Percentiles rank a stretch among this genome's conserved stretches.
These are phyloP conservation scores for Drosophila ochracea DNA, from an alignment of 2,888 invertebrate species.

Conservation along the genomic window DNA sequence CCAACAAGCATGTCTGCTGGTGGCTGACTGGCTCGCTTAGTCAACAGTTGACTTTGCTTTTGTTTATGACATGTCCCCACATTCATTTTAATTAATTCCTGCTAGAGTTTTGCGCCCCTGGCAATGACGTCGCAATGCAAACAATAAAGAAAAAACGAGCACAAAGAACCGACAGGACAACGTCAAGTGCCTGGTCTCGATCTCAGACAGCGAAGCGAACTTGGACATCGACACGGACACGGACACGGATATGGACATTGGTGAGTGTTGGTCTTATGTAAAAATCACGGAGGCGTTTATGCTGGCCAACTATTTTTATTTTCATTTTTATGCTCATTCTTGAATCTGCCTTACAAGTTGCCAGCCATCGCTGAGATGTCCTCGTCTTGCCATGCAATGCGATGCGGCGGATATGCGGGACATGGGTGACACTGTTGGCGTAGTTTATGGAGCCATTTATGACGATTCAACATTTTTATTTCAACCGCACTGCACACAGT, in stretches of 20 bases:
- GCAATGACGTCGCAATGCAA: constrained; percentile 76
- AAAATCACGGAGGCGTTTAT: constrained; percentile 80
- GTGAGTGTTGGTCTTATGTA: constrained; percentile 65
- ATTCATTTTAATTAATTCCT: constrained; percentile 81
- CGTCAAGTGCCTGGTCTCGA: constrained; percentile 42
- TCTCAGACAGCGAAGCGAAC: constrained; percentile 13
- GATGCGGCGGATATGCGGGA: constrained; percentile 4
- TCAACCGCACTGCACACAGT: constrained; percentile 72
- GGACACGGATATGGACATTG: constrained; percentile 18
- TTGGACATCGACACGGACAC: constrained; percentile 13
- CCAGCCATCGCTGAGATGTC: constrained; percentile 53
- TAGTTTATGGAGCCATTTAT: constrained; percentile 81
- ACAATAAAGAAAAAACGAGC: constrained; percentile 58
- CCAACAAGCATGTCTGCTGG: constrained; percentile 11
- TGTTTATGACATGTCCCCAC: constrained; percentile 82
- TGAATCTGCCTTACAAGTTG: constrained; percentile 55
- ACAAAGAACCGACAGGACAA: constrained; percentile 25
- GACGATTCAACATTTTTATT: constrained; percentile 82
- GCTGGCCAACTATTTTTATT: constrained; percentile 79
- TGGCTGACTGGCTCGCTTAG: constrained; percentile 63
- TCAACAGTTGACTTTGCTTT: constrained; percentile 77
- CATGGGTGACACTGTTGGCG: constrained; percentile 66
- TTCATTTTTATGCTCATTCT: constrained; percentile 68
- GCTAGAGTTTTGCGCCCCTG: constrained; percentile 76
- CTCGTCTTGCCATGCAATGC: constrained; percentile 14